phyloP scores from a whole-genome alignment of 2,797 vertebrate species.

The Leptatherina wallacei region DNA sequence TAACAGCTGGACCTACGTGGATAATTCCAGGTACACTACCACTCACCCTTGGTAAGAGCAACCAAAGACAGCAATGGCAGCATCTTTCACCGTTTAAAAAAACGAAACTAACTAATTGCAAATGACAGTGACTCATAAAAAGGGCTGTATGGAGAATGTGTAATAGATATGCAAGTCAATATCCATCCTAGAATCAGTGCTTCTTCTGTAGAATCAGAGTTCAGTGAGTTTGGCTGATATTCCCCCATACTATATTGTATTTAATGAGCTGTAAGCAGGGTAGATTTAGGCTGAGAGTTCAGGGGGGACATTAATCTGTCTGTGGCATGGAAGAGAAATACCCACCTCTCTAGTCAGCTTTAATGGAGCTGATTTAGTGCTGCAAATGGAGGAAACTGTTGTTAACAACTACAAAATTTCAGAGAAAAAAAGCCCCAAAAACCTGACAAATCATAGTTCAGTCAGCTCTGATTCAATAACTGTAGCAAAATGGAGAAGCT shows the following conservation, averaged over 20 bases:
- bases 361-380: constrained; percentile 18
- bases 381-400: constrained; percentile 7
- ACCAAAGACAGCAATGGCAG: constrained; percentile 25
- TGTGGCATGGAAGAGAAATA: constrained; percentile 25
- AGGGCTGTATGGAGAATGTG: constrained; percentile 23
- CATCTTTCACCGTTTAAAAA: background rate
- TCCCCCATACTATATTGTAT: constrained; percentile 23
- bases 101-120: background rate
- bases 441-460: constrained; percentile 7
- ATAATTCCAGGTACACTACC: constrained; percentile 10
- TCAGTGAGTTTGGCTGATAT: constrained; percentile 39
- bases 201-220: constrained; percentile 21
- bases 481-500: background rate
- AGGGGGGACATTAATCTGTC: constrained; percentile 45
- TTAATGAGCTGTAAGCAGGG: constrained; percentile 52
- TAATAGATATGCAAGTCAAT: constrained; percentile 51
- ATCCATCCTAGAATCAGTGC: constrained; percentile 33
- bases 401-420: constrained; percentile 4
- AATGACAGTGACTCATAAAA: constrained; percentile 10
- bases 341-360: background rate
- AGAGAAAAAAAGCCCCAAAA: background rate
- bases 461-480: constrained; percentile 1
- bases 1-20: constrained; percentile 14
- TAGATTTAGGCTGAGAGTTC: constrained; percentile 27
- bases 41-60: constrained; percentile 2